Evolutionary conservation across 53 echinoderm and acorn worm species (phyloP), one percentile per base, ranked within the genome.

Genomic region (Zoroaster sp.): DNA sequence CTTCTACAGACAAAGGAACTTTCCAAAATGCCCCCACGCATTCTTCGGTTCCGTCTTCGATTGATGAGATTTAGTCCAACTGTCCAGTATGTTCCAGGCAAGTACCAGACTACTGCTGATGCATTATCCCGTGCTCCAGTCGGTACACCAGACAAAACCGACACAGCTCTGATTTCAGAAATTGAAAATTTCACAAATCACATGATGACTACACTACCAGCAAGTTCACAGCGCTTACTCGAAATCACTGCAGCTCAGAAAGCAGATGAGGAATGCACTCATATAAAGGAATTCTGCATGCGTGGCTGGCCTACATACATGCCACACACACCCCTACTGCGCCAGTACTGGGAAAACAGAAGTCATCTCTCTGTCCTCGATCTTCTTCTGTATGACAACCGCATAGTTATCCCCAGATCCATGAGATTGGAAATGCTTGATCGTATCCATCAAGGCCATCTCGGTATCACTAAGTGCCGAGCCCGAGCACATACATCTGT

Each of bases 41-140:
- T 90, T 44, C 93, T 88, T 33, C 69, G 93, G 4, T 95, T 95
- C 66, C 51, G 92, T 11, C 86, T 95, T 71, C 36, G 88, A 28
- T 49, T 93, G 28, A 85, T 88, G 90, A 44, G 77, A 40, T 95
- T 65, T 65, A 33, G 40, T 17, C 77, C 49, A 12, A 80, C 17
- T 41, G 69, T 95, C 35, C 20, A 20, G 34, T 72, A 90, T 78
- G 91, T 93, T 4, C 90, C 94, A 40, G 88, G 92, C 15, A 92
- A 82, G 32, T 45, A 92, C 4, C n/a, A 89, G 36, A 15, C 41
- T 42, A 78, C 86, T 66, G 74, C 82, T 0, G 91, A 93, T 43
- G 77, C 91, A 18, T 71, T 95, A 2, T 95, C 95, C 17, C 83
- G 78, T 35, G 88, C 90, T 32, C 88, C 92, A 23, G 17, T 83